phyloP scores from a whole-genome alignment of 2,888 invertebrate species.

The Cloeon dipterum region DNA sequence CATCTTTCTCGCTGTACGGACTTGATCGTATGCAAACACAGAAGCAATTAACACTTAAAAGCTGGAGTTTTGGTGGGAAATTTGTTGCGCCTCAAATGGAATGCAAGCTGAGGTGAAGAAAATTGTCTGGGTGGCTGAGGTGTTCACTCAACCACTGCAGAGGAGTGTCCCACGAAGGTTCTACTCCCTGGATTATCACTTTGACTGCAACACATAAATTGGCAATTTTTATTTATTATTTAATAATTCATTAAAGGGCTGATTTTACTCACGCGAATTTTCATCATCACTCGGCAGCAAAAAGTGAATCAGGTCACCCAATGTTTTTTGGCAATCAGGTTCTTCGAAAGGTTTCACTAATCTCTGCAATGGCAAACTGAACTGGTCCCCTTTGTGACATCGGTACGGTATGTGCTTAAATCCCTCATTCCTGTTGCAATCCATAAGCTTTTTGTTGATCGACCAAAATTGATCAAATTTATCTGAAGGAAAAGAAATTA shows the following conservation, averaged over 20 bases:
- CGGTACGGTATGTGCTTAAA: slow-evolving; percentile 81
- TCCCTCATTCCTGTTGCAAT: slow-evolving; percentile 48
- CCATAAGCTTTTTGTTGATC: slow-evolving; percentile 88
- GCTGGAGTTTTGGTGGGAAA: too few species aligned
- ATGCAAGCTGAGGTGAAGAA: slow-evolving; percentile 60
- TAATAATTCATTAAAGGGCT: neutral
- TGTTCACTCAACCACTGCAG: slow-evolving; percentile 95
- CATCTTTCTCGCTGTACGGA: too few species aligned
- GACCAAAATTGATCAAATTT: slow-evolving; percentile 99
- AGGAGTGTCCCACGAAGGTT: slow-evolving; percentile 68
- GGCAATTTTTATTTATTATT: neutral
- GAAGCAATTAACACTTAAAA: too few species aligned
- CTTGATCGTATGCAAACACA: too few species aligned
- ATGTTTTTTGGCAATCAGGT: slow-evolving; percentile 45
- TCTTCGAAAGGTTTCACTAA: slow-evolving; percentile 51
- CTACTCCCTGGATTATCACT: slow-evolving; percentile 72
- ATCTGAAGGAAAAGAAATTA: slow-evolving; percentile 30
- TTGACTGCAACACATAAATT: slow-evolving; percentile 31
- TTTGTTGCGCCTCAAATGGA: neutral
- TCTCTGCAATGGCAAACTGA: slow-evolving; percentile 49
- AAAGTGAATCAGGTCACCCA: slow-evolving; percentile 45
- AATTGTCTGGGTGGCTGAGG: slow-evolving; percentile 95
- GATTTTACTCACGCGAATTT: neutral
- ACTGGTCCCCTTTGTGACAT: slow-evolving; percentile 40
- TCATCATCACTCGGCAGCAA: slow-evolving; percentile 29